Conservation (phyloP, 1,140 invertebrate genomes). For the Drosophila sproati region DNA sequence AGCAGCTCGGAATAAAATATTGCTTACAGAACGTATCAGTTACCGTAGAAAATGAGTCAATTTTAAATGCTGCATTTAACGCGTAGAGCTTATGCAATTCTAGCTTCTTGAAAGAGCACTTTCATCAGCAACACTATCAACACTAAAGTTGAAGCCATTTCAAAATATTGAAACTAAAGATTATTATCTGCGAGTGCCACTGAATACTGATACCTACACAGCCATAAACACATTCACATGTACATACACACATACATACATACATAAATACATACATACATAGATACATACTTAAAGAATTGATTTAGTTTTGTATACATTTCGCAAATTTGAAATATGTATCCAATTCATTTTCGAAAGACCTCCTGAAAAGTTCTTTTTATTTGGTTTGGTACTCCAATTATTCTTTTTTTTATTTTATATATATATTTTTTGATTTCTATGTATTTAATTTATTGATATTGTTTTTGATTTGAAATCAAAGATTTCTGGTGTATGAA, state of each 20-base stretch:
- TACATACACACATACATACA: slow-evolving; percentile 10
- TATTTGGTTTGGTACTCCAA: neutral
- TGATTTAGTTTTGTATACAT: slow-evolving; percentile 14
- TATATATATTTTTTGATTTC: slow-evolving; percentile 16
- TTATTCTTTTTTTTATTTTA: slow-evolving; percentile 2
- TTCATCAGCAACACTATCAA: no score
- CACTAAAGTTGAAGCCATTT: no score
- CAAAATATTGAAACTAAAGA: no score
- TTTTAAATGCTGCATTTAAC: no score
- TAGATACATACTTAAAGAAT: neutral
- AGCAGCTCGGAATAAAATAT: no score
- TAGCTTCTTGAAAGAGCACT: no score
- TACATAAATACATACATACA: slow-evolving; percentile 9
- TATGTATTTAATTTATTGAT: slow-evolving; percentile 1
- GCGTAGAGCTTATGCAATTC: no score
- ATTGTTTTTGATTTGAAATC: neutral
- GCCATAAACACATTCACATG: neutral
- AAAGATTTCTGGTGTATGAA: slow-evolving; percentile 48
- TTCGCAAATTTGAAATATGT: neutral
- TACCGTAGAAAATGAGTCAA: no score
- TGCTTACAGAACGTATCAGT: no score
- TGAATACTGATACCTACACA: neutral
- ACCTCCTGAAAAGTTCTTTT: neutral
- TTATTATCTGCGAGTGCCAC: no score
- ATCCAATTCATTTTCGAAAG: slow-evolving; percentile 1